phyloP scores from a whole-genome alignment of 2,888 invertebrate genomes.

The Brachyopa scutellaris region DNA sequence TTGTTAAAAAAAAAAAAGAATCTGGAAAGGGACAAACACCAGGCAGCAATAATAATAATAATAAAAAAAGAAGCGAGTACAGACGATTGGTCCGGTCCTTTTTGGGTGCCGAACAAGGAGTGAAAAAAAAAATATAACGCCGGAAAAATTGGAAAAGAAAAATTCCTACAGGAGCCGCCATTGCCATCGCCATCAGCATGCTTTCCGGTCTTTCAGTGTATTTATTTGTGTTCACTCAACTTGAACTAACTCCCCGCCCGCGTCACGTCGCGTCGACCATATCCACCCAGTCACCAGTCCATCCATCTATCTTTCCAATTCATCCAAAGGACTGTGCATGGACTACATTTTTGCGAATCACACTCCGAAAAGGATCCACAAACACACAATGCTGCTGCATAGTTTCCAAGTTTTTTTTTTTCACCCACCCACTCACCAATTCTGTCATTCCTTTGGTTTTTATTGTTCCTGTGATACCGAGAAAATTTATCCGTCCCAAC shows the following conservation, averaged over 20 bases:
- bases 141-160: conserved; percentile 47
- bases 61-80: conserved; percentile 8
- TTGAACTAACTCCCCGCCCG: conserved; percentile 56
- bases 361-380: conserved; percentile 61
- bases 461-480: conserved; percentile 67
- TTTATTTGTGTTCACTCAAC: conserved; percentile 67
- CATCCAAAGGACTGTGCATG: conserved; percentile 64
- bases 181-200: too few relatives aligned
- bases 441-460: conserved; percentile 66
- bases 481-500: conserved; percentile 62
- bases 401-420: conserved; percentile 14
- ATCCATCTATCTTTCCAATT: conserved; percentile 66
- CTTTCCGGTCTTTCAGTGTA: conserved; percentile 20
- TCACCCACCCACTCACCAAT: not conserved
- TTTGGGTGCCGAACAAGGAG: conserved; percentile 36
- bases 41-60: conserved; percentile 15
- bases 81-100: conserved; percentile 55
- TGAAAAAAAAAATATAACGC: not conserved
- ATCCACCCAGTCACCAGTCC: conserved; percentile 20
- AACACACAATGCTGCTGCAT: too few relatives aligned
- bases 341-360: conserved; percentile 72
- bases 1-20: conserved; percentile 12
- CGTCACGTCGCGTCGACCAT: conserved; percentile 22
- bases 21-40: conserved; percentile 16
- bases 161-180: conserved; percentile 55